Conservation (phyloP, 2,113 vertebrate genomes). For the Malaclemys terrapin region DNA sequence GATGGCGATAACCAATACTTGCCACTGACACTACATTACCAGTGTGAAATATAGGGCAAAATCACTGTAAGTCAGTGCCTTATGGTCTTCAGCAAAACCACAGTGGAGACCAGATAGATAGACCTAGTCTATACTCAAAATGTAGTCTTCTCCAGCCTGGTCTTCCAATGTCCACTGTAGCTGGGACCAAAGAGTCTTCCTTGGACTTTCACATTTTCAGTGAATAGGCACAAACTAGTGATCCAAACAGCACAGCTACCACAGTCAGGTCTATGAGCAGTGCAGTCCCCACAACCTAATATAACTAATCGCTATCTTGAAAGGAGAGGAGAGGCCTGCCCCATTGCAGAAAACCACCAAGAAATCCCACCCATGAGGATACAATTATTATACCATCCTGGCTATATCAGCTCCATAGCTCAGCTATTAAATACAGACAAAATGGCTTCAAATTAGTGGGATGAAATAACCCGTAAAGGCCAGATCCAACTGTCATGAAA, state of each 20-base stretch:
- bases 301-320: neutral
- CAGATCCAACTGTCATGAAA: neutral
- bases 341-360: neutral
- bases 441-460: neutral
- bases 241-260: neutral
- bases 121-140: neutral
- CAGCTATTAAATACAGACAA: neutral
- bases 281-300: neutral
- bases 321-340: neutral
- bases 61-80: neutral
- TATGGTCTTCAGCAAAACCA: neutral
- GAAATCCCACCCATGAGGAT: neutral
- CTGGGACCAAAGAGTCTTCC: neutral
- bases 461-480: neutral
- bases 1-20: neutral
- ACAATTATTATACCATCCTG: neutral
- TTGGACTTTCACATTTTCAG: neutral
- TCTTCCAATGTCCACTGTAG: neutral
- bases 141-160: neutral
- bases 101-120: accelerated
- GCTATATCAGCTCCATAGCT: accelerated
- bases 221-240: neutral
- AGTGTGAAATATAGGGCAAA: neutral
- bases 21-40: neutral
- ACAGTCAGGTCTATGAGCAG: neutral